Evolutionary conservation across 2,113 vertebrate species (phyloP).

Genomic region (Microcebus murinus): DNA sequence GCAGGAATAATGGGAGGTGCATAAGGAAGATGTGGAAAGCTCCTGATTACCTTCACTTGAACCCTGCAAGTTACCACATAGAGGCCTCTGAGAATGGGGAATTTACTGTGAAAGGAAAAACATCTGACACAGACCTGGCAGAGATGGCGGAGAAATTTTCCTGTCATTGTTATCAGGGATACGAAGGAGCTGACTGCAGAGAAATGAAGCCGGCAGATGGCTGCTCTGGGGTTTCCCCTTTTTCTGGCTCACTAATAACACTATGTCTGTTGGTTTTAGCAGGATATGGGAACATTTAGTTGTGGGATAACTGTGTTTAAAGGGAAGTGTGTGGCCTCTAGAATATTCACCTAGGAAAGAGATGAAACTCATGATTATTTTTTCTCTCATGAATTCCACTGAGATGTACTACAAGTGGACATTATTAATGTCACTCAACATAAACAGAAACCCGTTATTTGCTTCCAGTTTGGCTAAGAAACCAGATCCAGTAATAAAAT

Average conservation of each 20-base stretch:
- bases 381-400: not conserved
- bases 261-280: constrained; percentile 36
- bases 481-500: not conserved
- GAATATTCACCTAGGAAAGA: not conserved
- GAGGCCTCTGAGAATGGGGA: constrained; percentile 66
- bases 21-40: constrained; percentile 80
- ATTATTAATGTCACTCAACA: not conserved
- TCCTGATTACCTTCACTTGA: constrained; percentile 86
- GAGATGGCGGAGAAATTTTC: constrained; percentile 82
- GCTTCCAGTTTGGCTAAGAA: not conserved
- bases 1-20: constrained; percentile 85
- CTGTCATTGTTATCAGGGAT: constrained; percentile 90
- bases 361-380: not conserved
- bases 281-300: not conserved
- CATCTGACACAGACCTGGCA: constrained; percentile 81
- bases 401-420: not conserved
- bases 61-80: constrained; percentile 83
- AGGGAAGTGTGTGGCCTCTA: not conserved
- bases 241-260: not conserved
- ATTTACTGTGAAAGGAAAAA: constrained; percentile 83
- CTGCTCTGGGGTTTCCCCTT: not conserved
- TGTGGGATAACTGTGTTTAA: constrained; percentile 25
- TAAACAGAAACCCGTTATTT: not conserved
- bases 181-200: constrained; percentile 75
- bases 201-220: not conserved